Percentiles rank a stretch among this genome's conserved stretches.
Evolutionary conservation across 2,888 invertebrate genomes (phyloP).

Genomic region (Dicyrtomina minuta): DNA sequence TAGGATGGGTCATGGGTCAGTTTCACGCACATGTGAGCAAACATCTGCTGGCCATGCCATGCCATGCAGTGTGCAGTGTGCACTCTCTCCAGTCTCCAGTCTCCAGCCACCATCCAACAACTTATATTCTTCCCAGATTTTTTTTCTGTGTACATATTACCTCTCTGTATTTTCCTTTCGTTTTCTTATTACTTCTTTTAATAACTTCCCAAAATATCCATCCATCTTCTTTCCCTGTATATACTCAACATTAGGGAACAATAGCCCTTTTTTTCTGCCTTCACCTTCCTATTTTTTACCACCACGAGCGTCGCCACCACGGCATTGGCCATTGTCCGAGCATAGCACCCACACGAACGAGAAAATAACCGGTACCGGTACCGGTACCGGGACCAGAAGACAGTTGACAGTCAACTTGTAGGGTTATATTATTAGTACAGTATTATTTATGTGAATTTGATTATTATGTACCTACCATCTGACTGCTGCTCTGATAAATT

Average conservation of each 20-base stretch:
- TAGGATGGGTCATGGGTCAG: slow-evolving; percentile 34
- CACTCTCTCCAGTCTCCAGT: not conserved
- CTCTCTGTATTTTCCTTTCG: not conserved
- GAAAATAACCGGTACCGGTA: too few relatives aligned
- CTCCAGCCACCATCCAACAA: not conserved
- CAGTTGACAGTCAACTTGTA: too few relatives aligned
- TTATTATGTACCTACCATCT: too few relatives aligned
- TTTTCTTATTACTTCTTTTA: slow-evolving; percentile 6
- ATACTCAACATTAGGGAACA: too few relatives aligned
- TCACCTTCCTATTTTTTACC: not conserved
- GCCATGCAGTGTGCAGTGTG: not conserved
- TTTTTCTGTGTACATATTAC: not conserved
- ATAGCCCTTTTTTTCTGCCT: not conserved
- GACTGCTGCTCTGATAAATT: too few relatives aligned
- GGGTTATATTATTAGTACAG: too few relatives aligned
- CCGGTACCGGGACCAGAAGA: too few relatives aligned
- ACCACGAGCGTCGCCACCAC: not conserved
- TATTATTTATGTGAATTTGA: too few relatives aligned
- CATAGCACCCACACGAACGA: too few relatives aligned
- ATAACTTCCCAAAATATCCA: slow-evolving; percentile 20
- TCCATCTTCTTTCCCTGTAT: slow-evolving; percentile 26
- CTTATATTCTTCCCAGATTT: slow-evolving; percentile 11
- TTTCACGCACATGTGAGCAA: slow-evolving; percentile 23
- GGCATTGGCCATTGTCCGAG: too few relatives aligned
- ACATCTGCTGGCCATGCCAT: slow-evolving; percentile 28